Evolutionary conservation across 37 sponge, comb jelly and placozoan species (phyloP), one percentile per base, ranked within the genome.

Genomic region (Cladorhizidae sp.): DNA sequence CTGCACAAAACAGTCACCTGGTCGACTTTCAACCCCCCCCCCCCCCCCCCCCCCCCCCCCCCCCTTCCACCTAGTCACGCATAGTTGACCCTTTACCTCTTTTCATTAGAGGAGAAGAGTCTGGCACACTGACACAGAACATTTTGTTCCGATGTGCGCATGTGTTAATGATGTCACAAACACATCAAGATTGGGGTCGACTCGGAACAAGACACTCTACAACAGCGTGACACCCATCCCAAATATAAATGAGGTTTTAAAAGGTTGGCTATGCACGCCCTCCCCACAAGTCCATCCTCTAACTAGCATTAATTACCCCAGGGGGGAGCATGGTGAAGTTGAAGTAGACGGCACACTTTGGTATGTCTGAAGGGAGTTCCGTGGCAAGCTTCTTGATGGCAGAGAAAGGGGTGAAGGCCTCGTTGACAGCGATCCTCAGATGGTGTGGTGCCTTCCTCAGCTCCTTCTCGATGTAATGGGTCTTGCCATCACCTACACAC

Each of bases 261-360:
- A 54, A 54, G 14, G n/a, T n/a, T n/a, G n/a, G n/a, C 62, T 28
- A 23, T 61, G 21, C 17, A 23, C 22, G 26, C 62, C 25, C 62
- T 28, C 62, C 22, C 62, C 62, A 61, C 42, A 38, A 1, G 43
- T 20, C 29, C 3, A 1, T 33, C 57, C 58, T 40, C 28, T 29
- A 17, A 20, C 23, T n/a, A n/a, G n/a, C 45, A 29, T 35, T 64
- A 72, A 77, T 88, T 61, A 88, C 89, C 68, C 76, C 79, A 38
- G 92, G 92, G 43, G 92, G 85, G 18, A 87, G 68, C 51, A 92
- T 80, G 59, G 93, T 92, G 77, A 92, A 80, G 73, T 92, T 92
- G 68, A 92, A 88, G 75, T 70, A 88, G 26, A 92, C 50, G 22
- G 81, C 76, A 79, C 80, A 85, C 1, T 72, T 64, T 18, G 69